Percentiles rank a stretch among this genome's conserved stretches.
Evolutionary conservation across 2,113 vertebrate species (phyloP).

Genomic region (Martes martes): DNA sequence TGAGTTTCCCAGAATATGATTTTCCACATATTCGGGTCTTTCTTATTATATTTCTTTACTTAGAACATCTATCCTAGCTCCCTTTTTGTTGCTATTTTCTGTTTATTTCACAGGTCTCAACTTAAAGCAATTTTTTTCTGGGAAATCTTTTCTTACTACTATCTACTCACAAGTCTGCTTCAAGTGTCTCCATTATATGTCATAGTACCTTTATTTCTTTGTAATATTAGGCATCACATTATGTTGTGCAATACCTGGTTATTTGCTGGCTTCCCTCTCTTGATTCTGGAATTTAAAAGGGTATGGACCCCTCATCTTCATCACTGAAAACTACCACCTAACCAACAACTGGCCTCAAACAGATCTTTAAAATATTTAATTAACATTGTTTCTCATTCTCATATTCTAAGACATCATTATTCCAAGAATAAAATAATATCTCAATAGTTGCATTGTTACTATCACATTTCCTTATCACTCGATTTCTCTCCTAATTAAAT

Average conservation of each 20-base stretch:
- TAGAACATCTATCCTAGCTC: neutral
- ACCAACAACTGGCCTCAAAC: neutral
- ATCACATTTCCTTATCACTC: neutral
- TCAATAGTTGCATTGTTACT: neutral
- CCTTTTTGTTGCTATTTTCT: neutral
- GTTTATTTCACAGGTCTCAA: neutral
- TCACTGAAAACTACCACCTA: neutral
- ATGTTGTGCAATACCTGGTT: neutral
- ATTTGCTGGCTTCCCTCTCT: neutral
- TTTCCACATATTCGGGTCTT: neutral
- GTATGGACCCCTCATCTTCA: neutral
- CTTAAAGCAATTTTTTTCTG: neutral
- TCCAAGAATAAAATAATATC: neutral
- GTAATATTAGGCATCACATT: neutral
- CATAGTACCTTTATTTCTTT: neutral
- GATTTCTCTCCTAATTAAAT: constrained; percentile 9
- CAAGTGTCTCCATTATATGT: neutral
- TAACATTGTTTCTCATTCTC: neutral
- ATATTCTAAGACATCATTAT: neutral
- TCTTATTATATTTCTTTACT: neutral
- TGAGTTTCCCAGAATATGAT: neutral
- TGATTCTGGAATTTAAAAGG: neutral
- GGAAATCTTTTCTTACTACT: neutral
- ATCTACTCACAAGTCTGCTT: neutral
- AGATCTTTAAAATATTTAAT: neutral